Conservation (phyloP, 2,797 vertebrate species). For the Anguilla obscura region DNA sequence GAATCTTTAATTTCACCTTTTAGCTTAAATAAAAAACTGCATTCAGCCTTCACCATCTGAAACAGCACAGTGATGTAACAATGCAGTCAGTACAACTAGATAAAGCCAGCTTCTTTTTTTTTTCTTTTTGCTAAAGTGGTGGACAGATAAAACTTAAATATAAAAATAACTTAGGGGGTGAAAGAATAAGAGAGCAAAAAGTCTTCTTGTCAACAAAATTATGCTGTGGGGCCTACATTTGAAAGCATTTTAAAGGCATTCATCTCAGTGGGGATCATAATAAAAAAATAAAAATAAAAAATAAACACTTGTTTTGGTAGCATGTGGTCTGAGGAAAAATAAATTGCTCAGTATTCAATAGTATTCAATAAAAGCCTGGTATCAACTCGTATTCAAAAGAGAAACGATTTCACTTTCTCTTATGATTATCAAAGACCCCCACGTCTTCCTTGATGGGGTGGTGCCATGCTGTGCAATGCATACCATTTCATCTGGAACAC, state of each 20-base stretch:
- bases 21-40: background rate
- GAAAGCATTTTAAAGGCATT: background rate
- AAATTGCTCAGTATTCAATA: background rate
- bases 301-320: background rate
- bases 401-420: background rate
- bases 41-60: background rate
- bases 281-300: background rate
- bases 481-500: constrained; percentile 56
- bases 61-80: background rate
- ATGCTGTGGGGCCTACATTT: background rate
- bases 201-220: background rate
- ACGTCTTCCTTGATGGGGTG: background rate
- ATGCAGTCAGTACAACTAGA: background rate
- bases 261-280: background rate
- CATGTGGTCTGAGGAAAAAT: background rate
- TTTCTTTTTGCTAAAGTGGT: background rate
- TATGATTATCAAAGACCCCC: background rate
- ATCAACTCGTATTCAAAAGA: constrained; percentile 6
- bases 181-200: background rate
- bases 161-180: no score
- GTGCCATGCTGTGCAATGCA: constrained; percentile 36
- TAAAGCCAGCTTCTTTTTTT: background rate
- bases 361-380: background rate
- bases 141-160: background rate
- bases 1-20: background rate